Percentiles rank a stretch among this genome's conserved stretches.
Evolutionary conservation across 1,140 invertebrate species (phyloP).

Genomic region (Neodiprion pinetum): DNA sequence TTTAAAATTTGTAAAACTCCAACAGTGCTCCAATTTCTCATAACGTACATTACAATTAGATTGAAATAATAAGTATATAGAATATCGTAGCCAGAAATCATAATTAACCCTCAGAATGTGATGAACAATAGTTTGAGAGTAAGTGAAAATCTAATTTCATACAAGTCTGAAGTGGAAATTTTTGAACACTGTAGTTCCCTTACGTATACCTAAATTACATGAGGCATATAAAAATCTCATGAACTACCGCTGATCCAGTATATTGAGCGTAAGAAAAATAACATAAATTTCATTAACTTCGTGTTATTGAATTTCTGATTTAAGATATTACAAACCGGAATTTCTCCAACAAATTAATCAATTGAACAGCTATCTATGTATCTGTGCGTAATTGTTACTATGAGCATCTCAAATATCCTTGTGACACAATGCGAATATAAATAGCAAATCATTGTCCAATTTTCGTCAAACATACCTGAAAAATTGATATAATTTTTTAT

Average conservation of each 20-base stretch:
- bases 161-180: neutral
- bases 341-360: neutral
- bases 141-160: slow-evolving; percentile 7
- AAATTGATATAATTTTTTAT: slow-evolving; percentile 18
- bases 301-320: too few species aligned
- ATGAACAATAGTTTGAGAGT: slow-evolving; percentile 21
- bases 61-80: slow-evolving; percentile 11
- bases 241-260: neutral
- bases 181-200: neutral
- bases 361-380: neutral
- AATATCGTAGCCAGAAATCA: slow-evolving; percentile 21
- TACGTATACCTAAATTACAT: too few species aligned
- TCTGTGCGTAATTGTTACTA: too few species aligned
- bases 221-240: neutral
- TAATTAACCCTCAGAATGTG: slow-evolving; percentile 19
- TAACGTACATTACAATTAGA: neutral
- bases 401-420: too few species aligned
- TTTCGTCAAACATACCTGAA: too few species aligned
- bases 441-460: too few species aligned
- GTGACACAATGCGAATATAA: too few species aligned
- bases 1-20: neutral
- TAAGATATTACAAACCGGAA: neutral
- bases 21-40: neutral
- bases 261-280: neutral
- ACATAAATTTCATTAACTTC: neutral